Evolutionary conservation across 2,113 vertebrate genomes (phyloP).

Genomic region (Urocolius indicus): DNA sequence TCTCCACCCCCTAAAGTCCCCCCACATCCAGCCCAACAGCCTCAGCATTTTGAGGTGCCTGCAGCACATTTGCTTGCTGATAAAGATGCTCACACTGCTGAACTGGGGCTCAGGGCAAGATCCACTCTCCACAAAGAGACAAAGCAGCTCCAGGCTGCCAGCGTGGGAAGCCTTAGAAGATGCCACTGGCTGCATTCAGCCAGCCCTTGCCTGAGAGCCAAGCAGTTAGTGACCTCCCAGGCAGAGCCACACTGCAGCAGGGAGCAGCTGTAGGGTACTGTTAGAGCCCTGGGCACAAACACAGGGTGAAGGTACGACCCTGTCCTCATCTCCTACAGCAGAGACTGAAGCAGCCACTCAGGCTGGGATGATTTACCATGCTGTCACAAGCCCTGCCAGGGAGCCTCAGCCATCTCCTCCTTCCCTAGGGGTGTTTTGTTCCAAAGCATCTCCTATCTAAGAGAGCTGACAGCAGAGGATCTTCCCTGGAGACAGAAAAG

Average conservation of each 20-base stretch:
- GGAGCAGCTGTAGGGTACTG: not conserved
- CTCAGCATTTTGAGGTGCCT: not conserved
- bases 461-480: not conserved
- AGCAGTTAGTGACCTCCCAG: not conserved
- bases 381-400: not conserved
- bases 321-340: rapidly evolving
- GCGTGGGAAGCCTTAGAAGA: not conserved
- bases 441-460: not conserved
- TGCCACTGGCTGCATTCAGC: not conserved
- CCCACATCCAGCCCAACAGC: not conserved
- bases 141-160: not conserved
- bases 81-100: rapidly evolving
- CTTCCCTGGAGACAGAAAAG: no score
- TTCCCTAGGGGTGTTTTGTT: not conserved
- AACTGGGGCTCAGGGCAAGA: not conserved
- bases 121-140: rapidly evolving
- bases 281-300: not conserved
- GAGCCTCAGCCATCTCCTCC: not conserved
- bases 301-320: not conserved
- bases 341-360: rapidly evolving
- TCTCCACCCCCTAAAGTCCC: rapidly evolving
- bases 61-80: not conserved
- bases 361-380: not conserved
- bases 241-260: not conserved
- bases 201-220: rapidly evolving